phyloP scores from a whole-genome alignment of 2,797 vertebrate species.

The Sarcoramphus papa region DNA sequence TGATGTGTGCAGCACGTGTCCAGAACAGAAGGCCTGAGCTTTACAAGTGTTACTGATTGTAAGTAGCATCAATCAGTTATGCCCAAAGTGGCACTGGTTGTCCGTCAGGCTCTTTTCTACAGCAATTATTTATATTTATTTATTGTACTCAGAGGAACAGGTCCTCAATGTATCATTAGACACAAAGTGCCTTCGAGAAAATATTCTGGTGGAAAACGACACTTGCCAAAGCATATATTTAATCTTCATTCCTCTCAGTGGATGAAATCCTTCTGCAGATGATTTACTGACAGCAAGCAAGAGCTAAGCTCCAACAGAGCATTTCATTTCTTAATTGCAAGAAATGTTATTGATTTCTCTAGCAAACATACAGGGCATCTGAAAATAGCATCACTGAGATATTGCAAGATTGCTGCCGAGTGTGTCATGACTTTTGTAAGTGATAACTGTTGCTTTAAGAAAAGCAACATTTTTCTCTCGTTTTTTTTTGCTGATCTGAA shows the following conservation, averaged over 20 bases:
- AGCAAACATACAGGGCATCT: neutral
- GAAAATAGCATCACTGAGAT: neutral
- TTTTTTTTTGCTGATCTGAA: neutral
- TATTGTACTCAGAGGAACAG: slow-evolving; percentile 1
- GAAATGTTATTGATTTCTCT: slow-evolving; percentile 27
- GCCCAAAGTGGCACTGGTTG: neutral
- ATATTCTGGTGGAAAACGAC: slow-evolving; percentile 5
- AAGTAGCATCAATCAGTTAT: neutral
- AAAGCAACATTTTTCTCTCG: neutral
- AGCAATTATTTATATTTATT: slow-evolving; percentile 43
- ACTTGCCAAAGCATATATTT: slow-evolving; percentile 2
- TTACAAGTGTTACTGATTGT: neutral
- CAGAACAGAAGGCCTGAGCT: neutral
- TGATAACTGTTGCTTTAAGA: neutral
- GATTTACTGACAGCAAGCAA: slow-evolving; percentile 17
- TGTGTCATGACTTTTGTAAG: neutral
- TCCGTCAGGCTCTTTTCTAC: neutral
- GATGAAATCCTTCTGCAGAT: neutral
- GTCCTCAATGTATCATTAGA: neutral
- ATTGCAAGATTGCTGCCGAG: neutral
- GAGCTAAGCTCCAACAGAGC: neutral
- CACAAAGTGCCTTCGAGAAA: slow-evolving; percentile 16
- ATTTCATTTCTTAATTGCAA: slow-evolving; percentile 48
- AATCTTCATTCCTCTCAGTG: slow-evolving; percentile 17
- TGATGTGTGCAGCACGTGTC: neutral